Base-by-base conservation (phyloP, 2,113 vertebrate species). In the Brachirus orientalis region DNA sequence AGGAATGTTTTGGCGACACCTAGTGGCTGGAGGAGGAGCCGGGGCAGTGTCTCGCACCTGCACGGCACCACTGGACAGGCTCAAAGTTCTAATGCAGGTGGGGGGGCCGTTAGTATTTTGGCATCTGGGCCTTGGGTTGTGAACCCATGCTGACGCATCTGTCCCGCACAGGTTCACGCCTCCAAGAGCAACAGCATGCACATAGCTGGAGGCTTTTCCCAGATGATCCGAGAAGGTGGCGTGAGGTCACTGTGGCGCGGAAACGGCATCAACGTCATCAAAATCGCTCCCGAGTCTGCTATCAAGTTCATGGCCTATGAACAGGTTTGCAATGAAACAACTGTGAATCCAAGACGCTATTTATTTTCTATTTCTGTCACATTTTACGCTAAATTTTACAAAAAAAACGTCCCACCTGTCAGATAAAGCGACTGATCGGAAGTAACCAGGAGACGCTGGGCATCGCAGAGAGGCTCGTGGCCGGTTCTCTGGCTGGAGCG, bases 241-340 rank as follows among this genome's bases (percentile, higher is more conserved):
- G 18, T 94, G 0, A 92, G 90, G 63, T 98, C 97, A 0, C 92
- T 99, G 13, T 99, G 97, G 97, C 72, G 97, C 33, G 97, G 97
- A 16, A 99, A 99, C 0, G 96, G 96, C 72, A 98, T 99, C 85
- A 99, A 99, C 0, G 97, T 98, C 78, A 86, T 99, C 68, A 99
- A 99, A 87, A 99, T 99, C 1, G 97, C 95, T 0, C 97, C 97
- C 0, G 97, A 99, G 75, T 96, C 97, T 0, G 97, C 97, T 17
- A 96, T 99, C 75, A 99, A 99, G 66, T 99, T 99, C 90, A 98
- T 98, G 95, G 97, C 97, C 0, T 99, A 99, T 0, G 97, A 99
- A 56, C 96, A 99, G 94, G 97, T 98, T 67, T n/a, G n/a, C n/a
- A n/a, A n/a, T n/a, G n/a, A n/a, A n/a, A n/a, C n/a, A 1, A 28